These are phyloP conservation scores for Cryptotis parvus DNA, from an alignment of 2,113 vertebrate species.

Conservation along the genomic window DNA sequence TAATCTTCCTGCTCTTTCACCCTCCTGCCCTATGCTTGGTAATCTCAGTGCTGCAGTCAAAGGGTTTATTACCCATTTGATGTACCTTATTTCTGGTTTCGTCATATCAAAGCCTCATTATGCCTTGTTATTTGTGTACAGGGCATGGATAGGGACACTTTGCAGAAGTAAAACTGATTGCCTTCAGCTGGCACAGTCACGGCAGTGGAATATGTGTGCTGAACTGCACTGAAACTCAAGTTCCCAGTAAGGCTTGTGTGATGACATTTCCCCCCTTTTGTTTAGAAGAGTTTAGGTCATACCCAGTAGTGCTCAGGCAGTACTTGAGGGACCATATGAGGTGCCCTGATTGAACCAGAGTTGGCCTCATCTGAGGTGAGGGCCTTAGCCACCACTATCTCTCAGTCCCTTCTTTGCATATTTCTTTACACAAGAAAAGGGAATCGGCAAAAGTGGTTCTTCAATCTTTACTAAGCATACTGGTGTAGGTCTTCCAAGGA, in stretches of 20 bases:
- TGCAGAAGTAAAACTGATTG: background rate
- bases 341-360: too few species aligned
- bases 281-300: too few species aligned
- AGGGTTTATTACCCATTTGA: too few species aligned
- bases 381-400: too few species aligned
- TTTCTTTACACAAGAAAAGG: constrained; percentile 33
- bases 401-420: background rate
- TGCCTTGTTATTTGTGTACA: background rate
- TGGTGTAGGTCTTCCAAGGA: background rate
- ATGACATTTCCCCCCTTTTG: too few species aligned
- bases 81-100: constrained; percentile 36
- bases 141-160: constrained; percentile 9
- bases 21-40: too few species aligned
- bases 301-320: too few species aligned
- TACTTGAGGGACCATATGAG: too few species aligned
- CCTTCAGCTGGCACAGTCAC: constrained; percentile 40
- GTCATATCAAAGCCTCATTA: background rate
- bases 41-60: too few species aligned
- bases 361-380: too few species aligned
- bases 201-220: constrained; percentile 4
- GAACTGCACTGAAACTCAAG: constrained; percentile 14
- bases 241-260: constrained; percentile 4
- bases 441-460: constrained; percentile 14
- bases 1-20: too few species aligned
- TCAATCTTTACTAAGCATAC: constrained; percentile 23